phyloP scores from a whole-genome alignment of 2,888 invertebrate genomes.

The Buathra laborator region DNA sequence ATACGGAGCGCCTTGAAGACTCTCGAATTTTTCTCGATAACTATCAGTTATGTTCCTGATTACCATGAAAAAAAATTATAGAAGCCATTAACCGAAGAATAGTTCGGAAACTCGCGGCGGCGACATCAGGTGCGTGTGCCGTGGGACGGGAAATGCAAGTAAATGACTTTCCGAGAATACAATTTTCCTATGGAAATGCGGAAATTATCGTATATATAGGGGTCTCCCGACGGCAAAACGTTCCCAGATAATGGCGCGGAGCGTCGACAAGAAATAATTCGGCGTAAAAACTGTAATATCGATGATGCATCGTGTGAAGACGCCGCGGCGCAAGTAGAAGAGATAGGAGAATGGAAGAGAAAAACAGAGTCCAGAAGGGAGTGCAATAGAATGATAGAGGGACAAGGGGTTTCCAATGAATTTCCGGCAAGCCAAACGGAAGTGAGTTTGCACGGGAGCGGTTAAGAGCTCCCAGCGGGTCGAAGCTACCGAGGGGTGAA shows the following conservation, averaged over 20 bases:
- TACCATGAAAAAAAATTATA: not conserved
- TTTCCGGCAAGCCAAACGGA: constrained; percentile 30
- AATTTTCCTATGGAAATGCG: not conserved
- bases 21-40: not conserved
- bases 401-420: constrained; percentile 25
- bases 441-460: constrained; percentile 32
- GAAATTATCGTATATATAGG: too few relatives aligned
- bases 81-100: not conserved
- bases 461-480: constrained; percentile 35
- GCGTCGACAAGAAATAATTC: constrained; percentile 2
- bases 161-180: not conserved
- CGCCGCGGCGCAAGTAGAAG: not conserved
- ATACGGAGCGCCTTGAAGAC: not conserved
- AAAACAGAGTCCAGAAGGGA: constrained; percentile 12
- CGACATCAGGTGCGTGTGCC: not conserved
- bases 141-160: not conserved
- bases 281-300: constrained; percentile 6
- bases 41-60: not conserved
- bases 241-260: not conserved
- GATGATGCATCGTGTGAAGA: constrained; percentile 11
- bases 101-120: not conserved
- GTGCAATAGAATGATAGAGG: constrained; percentile 23
- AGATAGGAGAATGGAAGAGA: not conserved
- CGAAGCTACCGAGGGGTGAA: constrained; percentile 21
- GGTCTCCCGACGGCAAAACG: not conserved